These are phyloP conservation scores for Eristalis arbustorum DNA, from an alignment of 2,888 invertebrate species.

Conservation along the genomic window DNA sequence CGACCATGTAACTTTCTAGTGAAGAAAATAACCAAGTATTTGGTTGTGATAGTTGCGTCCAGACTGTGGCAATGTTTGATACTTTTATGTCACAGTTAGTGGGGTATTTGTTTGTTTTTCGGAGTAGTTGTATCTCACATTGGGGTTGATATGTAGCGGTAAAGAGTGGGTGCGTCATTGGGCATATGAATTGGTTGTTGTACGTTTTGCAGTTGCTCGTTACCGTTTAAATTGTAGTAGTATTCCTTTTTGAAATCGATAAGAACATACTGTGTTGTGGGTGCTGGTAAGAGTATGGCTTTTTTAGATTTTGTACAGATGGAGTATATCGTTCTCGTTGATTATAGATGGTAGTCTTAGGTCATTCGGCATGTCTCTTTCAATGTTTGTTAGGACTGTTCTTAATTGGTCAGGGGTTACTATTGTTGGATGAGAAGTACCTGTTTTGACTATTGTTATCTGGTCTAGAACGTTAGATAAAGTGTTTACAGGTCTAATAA, in stretches of 20 bases:
- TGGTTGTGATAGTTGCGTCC: background rate
- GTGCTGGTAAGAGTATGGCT: slow-evolving; percentile 14
- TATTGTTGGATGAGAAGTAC: background rate
- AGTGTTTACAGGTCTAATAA: slow-evolving; percentile 22
- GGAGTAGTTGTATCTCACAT: background rate
- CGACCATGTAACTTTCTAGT: background rate
- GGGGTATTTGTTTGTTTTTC: background rate
- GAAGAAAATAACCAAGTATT: slow-evolving; percentile 3
- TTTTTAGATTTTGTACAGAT: background rate
- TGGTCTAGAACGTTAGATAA: slow-evolving; percentile 2
- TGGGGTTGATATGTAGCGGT: background rate
- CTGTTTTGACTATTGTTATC: background rate
- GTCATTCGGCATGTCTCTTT: background rate
- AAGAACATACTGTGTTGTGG: background rate
- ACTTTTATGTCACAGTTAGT: background rate
- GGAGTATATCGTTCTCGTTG: background rate
- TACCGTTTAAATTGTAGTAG: background rate
- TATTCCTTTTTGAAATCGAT: slow-evolving; percentile 7
- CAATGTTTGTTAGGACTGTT: background rate
- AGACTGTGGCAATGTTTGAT: background rate
- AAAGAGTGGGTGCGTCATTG: slow-evolving; percentile 15
- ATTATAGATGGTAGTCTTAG: background rate
- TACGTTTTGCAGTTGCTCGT: slow-evolving; percentile 6
- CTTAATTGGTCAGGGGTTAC: background rate
- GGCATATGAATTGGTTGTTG: slow-evolving; percentile 8